phyloP scores from a whole-genome alignment of 2,113 vertebrate species.

The Chloropsis cyanopogon region DNA sequence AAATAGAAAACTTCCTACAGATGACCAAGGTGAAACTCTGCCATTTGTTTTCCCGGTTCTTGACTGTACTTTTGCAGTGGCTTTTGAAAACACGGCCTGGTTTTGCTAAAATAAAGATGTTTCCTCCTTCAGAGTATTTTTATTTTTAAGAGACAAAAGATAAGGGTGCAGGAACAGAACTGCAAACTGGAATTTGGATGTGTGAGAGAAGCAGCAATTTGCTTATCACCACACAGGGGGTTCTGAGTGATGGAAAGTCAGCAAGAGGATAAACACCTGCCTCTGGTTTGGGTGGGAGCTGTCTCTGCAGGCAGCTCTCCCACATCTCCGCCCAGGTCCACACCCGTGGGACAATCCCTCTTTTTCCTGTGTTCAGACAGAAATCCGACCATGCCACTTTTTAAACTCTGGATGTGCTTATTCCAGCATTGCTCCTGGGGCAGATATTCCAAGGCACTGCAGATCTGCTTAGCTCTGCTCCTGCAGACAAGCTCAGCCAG shows the following conservation, averaged over 20 bases:
- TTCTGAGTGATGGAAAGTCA: not conserved
- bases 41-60: not conserved
- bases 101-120: not conserved
- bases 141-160: not conserved
- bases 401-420: not conserved
- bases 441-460: not conserved
- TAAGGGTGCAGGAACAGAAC: not conserved
- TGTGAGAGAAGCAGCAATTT: not conserved
- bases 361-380: not conserved
- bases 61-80: not conserved
- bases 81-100: not conserved
- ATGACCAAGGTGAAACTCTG: not conserved
- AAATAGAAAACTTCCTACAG: not conserved
- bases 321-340: not conserved
- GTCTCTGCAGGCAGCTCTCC: not conserved
- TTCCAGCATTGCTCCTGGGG: not conserved
- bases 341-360: fast-evolving
- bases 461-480: not conserved
- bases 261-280: not conserved
- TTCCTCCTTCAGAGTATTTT: not conserved
- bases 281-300: not conserved
- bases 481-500: not conserved
- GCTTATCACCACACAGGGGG: not conserved
- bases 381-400: not conserved
- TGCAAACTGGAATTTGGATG: not conserved